Evolutionary conservation across 92 coral and sea anemone genomes (phyloP), one percentile per base, ranked within the genome.

Genomic region (Siderastrea siderea): DNA sequence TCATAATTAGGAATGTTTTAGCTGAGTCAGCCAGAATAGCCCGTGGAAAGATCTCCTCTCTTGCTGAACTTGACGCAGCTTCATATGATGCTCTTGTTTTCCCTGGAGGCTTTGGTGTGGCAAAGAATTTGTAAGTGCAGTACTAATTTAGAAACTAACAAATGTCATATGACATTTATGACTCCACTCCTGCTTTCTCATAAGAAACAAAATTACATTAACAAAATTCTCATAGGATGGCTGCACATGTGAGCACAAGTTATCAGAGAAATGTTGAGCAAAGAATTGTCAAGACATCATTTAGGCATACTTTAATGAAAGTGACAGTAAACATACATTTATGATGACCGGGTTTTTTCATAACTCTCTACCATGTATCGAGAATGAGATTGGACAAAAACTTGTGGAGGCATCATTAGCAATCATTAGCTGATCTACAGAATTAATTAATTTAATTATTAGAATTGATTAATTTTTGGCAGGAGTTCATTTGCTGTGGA

Each of bases 21-120:
- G 91, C 64, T 61, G 98, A 95, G 80, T 95, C 98, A 16, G 98
- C 98, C 47, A 90, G 98, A 69, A 95, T 95, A 73, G 98, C 98
- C 10, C 89, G 98, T 70, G 98, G 98, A 4, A 93, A 95, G 80
- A 93, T 95, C 78, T 66, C 92, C 44, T 54, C 94, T 45, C 87
- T 95, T 38, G 57, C 93, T 54, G 78, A 90, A 16, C 89, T 95
- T 11, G 66, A 84, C 54, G 88, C 81, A 9, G 80, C 98, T 67
- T 74, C 90, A 59, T 91, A 95, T 86, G 98, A 95, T 93, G 98
- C 98, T 51, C 63, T 90, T 46, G 92, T 95, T 64, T 95, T 95
- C 75, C 98, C 98, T 63, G 98, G 98, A 85, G 98, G 98, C 14
- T 95, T 95, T 93, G 98, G 98, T 55, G 98, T 91, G 47, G 98